phyloP scores from a whole-genome alignment of 1,140 invertebrate genomes.

The Drosophila athabasca region DNA sequence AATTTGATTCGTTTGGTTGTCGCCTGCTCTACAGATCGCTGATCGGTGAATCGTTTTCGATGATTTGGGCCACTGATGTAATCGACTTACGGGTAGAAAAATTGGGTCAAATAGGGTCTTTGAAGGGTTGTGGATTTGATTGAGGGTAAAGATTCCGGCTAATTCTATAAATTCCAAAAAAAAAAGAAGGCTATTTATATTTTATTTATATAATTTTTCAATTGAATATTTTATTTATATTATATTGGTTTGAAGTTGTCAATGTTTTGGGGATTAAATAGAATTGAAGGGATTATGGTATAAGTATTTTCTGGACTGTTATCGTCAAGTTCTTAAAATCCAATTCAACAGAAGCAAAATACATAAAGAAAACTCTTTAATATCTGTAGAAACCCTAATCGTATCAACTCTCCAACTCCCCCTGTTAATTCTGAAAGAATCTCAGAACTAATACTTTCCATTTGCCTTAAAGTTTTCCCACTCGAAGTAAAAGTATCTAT shows the following conservation, averaged over 20 bases:
- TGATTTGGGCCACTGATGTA: slow-evolving; percentile 17
- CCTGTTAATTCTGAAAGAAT: neutral
- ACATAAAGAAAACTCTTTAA: too few species aligned
- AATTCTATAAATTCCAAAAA: too few species aligned
- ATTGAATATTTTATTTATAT: too few species aligned
- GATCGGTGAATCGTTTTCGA: slow-evolving; percentile 41
- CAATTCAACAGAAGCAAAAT: too few species aligned
- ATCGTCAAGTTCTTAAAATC: too few species aligned
- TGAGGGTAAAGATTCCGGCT: too few species aligned
- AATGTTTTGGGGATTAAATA: too few species aligned
- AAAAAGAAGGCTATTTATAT: too few species aligned
- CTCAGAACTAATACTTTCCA: slow-evolving; percentile 33
- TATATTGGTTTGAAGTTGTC: too few species aligned
- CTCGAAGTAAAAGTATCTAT: neutral
- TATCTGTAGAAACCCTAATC: neutral
- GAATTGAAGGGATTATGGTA: too few species aligned
- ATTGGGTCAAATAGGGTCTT: neutral
- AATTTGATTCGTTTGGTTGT: slow-evolving; percentile 16
- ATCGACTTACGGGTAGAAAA: slow-evolving; percentile 1
- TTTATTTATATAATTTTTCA: too few species aligned
- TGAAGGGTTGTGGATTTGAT: slow-evolving; percentile 3
- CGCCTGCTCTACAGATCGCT: slow-evolving; percentile 38
- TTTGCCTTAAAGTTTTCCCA: slow-evolving; percentile 12
- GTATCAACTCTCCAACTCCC: neutral
- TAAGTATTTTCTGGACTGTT: too few species aligned